Evolutionary conservation across 2,888 invertebrate genomes (phyloP).

Genomic region (Phlogophora meticulosa): DNA sequence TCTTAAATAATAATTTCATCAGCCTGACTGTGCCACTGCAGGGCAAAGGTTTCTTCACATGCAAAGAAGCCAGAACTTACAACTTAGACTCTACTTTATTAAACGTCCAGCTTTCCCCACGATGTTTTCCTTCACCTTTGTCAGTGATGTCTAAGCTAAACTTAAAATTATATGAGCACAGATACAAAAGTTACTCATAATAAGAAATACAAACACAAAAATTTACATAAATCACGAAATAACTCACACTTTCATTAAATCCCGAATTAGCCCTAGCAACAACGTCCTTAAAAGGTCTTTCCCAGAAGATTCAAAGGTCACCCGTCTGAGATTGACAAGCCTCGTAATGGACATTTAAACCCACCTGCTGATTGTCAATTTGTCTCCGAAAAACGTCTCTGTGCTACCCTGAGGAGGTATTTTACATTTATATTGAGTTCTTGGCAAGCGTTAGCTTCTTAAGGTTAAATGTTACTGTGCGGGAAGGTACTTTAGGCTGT

Average conservation of each 20-base stretch:
- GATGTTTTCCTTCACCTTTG: too few species aligned
- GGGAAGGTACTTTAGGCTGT: constrained; percentile 7
- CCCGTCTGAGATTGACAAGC: constrained; percentile 58
- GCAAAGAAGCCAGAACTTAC: too few species aligned
- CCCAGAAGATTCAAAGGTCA: constrained; percentile 26
- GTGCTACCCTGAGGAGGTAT: constrained; percentile 26
- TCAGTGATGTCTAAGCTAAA: too few species aligned
- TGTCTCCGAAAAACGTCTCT: constrained; percentile 62
- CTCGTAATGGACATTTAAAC: constrained; percentile 58
- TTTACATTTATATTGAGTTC: constrained; percentile 61
- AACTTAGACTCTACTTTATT: too few species aligned
- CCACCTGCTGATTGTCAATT: constrained; percentile 75
- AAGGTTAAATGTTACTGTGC: constrained; percentile 21
- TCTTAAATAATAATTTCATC: too few species aligned
- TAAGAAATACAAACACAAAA: too few species aligned
- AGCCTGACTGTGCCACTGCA: too few species aligned
- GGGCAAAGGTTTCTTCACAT: too few species aligned
- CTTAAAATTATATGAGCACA: too few species aligned
- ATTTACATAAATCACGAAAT: too few species aligned
- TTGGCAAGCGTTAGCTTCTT: constrained; percentile 27
- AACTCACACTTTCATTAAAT: neutral
- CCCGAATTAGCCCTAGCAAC: neutral
- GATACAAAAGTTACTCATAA: too few species aligned
- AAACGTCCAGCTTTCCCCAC: too few species aligned
- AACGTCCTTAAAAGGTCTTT: constrained; percentile 6